Conservation (phyloP, 2,888 invertebrate genomes). For the Pristionchus maxplancki region DNA sequence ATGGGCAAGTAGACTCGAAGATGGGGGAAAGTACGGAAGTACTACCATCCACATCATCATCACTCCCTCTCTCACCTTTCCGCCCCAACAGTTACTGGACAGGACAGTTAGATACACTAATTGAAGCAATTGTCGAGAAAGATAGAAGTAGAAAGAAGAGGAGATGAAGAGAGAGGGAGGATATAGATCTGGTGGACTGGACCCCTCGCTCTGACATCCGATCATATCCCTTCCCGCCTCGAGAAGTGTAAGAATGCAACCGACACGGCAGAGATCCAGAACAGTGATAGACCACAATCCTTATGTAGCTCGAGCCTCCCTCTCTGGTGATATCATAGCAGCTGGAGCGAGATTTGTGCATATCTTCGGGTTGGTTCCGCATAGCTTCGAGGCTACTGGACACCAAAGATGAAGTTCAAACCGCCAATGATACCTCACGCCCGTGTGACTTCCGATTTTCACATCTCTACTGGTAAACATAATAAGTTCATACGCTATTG, state of each 20-base stretch:
- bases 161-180: neutral
- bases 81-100: constrained; percentile 11
- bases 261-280: neutral
- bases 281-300: neutral
- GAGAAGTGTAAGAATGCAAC: constrained; percentile 35
- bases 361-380: neutral
- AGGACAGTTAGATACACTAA: neutral
- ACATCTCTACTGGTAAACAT: neutral
- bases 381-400: neutral
- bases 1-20: neutral
- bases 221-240: constrained; percentile 23
- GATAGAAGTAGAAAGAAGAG: neutral
- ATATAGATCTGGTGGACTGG: constrained; percentile 34
- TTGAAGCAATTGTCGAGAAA: constrained; percentile 39
- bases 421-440: neutral
- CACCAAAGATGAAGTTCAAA: neutral
- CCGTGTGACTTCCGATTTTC: neutral
- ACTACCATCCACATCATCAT: neutral
- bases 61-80: neutral
- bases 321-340: neutral
- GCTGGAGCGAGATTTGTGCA: neutral
- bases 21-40: neutral
- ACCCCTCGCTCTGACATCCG: constrained; percentile 15
- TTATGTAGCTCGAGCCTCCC: neutral
- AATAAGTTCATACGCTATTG: neutral